Base-by-base conservation (phyloP, 2,113 vertebrate genomes). In the Calyptommatus sinebrachiatus region DNA sequence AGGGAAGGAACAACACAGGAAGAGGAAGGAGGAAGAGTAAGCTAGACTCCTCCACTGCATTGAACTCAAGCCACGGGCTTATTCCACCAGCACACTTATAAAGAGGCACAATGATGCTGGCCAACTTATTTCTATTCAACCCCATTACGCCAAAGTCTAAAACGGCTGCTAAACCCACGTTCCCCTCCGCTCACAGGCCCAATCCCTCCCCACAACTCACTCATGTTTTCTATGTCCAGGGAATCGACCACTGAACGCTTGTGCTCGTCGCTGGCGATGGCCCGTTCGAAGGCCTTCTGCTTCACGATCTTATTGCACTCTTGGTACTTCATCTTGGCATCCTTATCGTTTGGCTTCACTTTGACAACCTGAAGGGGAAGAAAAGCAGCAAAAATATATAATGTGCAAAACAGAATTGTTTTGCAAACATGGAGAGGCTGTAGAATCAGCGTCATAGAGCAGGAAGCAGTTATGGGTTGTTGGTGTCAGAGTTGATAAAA, bases 161-260 rank as follows among this genome's bases (percentile, higher is more conserved):
- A 41, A 41, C 53, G 14, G 14, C 12, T 18, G 53, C 53, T 57
- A 14, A 57, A 57, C 53, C 53, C 53, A 57, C 14, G 4, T 18
- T 18, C 53, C 12, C 41, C 0, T 12, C 3, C 24, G 67, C 20
- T 3, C 9, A 46, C 21, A 21, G 5, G 9, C 5, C 11, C 31
- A 28, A 16, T 8, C 14, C 7, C 22, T 22, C 69, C 18, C 1
- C 24, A 7, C 12, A 0, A 93, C 97, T 94, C 88, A 99, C 97
- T 97, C 97, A 99, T 99, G 93, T 92, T 97, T 91, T 98, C 97
- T 1, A 99, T 97, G 92, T 99, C 97, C 31, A 99, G 90, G 1
- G 97, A 97, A 89, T 98, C 97, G 0, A 98, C 97, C 0, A 98
- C 97, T 0, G 97, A 98, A 71, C 96, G 96, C 76, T 97, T 97